Conservation (phyloP, 2,797 vertebrate genomes). For the Hoplostethus mediterraneus region DNA sequence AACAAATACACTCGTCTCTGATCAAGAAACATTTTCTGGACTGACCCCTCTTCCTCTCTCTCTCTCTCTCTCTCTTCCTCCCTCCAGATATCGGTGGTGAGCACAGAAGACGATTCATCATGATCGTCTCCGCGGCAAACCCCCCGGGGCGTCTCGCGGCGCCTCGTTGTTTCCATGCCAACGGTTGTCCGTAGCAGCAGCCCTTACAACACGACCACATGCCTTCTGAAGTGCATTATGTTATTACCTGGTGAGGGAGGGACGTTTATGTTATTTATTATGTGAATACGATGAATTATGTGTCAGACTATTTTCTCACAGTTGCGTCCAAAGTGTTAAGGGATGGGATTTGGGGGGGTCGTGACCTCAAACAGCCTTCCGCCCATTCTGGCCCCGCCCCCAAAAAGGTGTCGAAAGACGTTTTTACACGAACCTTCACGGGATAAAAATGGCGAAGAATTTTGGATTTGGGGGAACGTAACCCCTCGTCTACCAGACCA, state of each 20-base stretch:
- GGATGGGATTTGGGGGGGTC: slow-evolving; percentile 11
- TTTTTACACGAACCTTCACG: background rate
- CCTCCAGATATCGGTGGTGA: slow-evolving; percentile 96
- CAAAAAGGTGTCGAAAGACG: slow-evolving; percentile 6
- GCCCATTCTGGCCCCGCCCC: background rate
- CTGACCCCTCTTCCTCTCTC: background rate
- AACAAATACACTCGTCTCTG: no score
- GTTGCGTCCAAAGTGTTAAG: slow-evolving; percentile 48
- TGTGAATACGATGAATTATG: slow-evolving; percentile 79
- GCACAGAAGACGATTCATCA: slow-evolving; percentile 96
- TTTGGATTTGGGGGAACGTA: background rate
- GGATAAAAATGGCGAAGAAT: no score
- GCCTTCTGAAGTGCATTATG: slow-evolving; percentile 89
- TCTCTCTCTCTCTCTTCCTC: background rate
- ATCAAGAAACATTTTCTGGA: no score
- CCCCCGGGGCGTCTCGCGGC: slow-evolving; percentile 67
- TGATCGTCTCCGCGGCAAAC: slow-evolving; percentile 83
- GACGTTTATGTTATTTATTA: slow-evolving; percentile 69
- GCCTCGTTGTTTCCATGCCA: slow-evolving; percentile 81
- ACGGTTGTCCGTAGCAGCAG: slow-evolving; percentile 76
- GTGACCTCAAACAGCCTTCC: slow-evolving; percentile 16
- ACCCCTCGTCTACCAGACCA: background rate
- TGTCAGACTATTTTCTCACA: slow-evolving; percentile 43
- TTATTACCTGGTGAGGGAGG: slow-evolving; percentile 71
- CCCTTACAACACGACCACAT: slow-evolving; percentile 81